Conservation (phyloP, 2,888 invertebrate species). For the Oscheius sp. region DNA sequence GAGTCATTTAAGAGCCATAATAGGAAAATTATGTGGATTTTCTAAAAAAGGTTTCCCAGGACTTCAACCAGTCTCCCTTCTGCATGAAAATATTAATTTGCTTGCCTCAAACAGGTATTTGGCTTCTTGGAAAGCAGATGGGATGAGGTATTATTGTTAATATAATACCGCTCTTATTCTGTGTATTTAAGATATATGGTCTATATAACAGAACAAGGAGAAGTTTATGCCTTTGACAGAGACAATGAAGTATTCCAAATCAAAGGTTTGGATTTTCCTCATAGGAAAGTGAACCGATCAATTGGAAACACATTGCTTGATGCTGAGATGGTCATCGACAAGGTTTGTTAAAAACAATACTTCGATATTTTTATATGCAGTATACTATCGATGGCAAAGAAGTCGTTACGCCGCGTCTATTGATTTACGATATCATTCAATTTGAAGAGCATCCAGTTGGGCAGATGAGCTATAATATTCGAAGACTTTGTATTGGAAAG, state of each 20-base stretch:
- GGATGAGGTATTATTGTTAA: slow-evolving; percentile 78
- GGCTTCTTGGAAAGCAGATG: slow-evolving; percentile 99
- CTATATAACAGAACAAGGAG: slow-evolving; percentile 85
- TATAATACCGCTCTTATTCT: neutral
- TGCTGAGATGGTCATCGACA: slow-evolving; percentile 67
- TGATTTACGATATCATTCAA: slow-evolving; percentile 89
- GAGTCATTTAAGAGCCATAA: slow-evolving; percentile 40
- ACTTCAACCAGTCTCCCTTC: slow-evolving; percentile 96
- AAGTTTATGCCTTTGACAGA: slow-evolving; percentile 93
- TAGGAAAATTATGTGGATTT: slow-evolving; percentile 50
- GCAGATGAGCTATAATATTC: slow-evolving; percentile 80
- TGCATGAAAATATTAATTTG: slow-evolving; percentile 78
- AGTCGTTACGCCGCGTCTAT: slow-evolving; percentile 81
- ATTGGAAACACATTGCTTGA: slow-evolving; percentile 62
- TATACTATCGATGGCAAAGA: slow-evolving; percentile 61
- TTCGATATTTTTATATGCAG: neutral
- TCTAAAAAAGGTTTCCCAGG: slow-evolving; percentile 86
- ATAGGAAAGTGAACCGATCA: slow-evolving; percentile 77
- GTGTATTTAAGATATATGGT: slow-evolving; percentile 84
- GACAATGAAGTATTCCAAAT: slow-evolving; percentile 84
- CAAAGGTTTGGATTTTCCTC: slow-evolving; percentile 82
- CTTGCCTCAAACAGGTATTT: slow-evolving; percentile 85
- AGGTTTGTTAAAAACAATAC: neutral
- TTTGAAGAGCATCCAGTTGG: slow-evolving; percentile 79
- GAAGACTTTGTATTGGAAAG: slow-evolving; percentile 80